A percentile compares a stretch with the other conserved stretches of the same genome.
phyloP scores from a whole-genome alignment of 2,888 invertebrate genomes.

The Agriotes lineatus region DNA sequence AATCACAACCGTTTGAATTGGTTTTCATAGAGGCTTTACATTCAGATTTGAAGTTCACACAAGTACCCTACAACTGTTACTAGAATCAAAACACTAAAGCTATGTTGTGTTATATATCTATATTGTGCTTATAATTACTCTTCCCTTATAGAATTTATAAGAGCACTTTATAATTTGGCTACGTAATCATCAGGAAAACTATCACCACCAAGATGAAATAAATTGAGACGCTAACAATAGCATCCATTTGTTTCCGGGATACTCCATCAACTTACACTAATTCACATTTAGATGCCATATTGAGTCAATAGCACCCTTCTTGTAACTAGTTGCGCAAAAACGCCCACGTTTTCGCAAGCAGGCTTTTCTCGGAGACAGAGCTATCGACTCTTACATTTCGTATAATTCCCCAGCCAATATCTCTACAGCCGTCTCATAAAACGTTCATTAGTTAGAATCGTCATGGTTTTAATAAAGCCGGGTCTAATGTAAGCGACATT shows the following conservation, averaged over 20 bases:
- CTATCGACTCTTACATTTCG: conserved; percentile 14
- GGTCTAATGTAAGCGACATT: conserved; percentile 50
- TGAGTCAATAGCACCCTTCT: not conserved
- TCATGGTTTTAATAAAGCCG: conserved; percentile 51
- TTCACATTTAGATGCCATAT: not conserved
- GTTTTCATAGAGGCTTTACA: too few relatives aligned
- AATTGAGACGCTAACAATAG: too few relatives aligned
- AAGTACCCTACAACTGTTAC: too few relatives aligned
- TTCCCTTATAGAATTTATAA: not conserved
- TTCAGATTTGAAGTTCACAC: too few relatives aligned
- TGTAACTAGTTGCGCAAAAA: not conserved
- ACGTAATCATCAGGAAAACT: not conserved
- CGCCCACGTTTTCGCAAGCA: not conserved
- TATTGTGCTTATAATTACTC: too few relatives aligned
- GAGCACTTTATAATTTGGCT: not conserved
- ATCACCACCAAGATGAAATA: too few relatives aligned
- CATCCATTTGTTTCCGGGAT: too few relatives aligned
- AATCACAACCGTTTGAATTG: too few relatives aligned
- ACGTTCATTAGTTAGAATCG: conserved; percentile 49
- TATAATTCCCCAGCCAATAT: conserved; percentile 34
- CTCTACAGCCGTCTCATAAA: conserved; percentile 37
- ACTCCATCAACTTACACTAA: too few relatives aligned
- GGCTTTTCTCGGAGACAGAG: not conserved
- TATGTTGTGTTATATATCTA: too few relatives aligned
- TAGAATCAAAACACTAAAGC: too few relatives aligned